phyloP scores from a whole-genome alignment of 2,113 vertebrate species.

The Dicentrarchus labrax region DNA sequence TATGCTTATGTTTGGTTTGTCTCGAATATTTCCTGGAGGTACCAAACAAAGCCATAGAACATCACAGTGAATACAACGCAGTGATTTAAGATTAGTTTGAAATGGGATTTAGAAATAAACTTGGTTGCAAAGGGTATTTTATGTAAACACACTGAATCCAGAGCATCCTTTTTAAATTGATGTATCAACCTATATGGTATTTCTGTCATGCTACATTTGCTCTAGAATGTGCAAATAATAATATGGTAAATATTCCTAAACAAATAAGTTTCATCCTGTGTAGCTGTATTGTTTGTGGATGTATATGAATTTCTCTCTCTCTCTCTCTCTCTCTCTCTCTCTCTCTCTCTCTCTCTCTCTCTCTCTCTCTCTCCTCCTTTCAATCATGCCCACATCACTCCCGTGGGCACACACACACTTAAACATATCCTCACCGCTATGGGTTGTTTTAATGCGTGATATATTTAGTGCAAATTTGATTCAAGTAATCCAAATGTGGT shows the following conservation, averaged over 20 bases:
- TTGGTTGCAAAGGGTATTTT: not conserved
- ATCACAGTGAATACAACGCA: too few relatives aligned
- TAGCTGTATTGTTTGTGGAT: not conserved
- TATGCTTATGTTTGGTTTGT: conserved; percentile 20
- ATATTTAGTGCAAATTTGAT: not conserved
- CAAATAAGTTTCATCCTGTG: too few relatives aligned
- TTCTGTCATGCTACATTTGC: too few relatives aligned
- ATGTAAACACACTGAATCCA: not conserved
- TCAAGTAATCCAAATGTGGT: not conserved
- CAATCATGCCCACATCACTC: not conserved
- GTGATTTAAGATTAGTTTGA: too few relatives aligned
- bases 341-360: not conserved
- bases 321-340: not conserved
- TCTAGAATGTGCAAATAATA: too few relatives aligned
- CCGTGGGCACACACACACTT: not conserved
- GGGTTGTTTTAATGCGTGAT: not conserved
- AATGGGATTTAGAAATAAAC: conserved; percentile 4
- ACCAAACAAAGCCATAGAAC: not conserved
- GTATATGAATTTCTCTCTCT: too few relatives aligned
- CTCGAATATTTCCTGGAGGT: conserved; percentile 12
- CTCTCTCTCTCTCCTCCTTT: not conserved
- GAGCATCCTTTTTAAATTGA: not conserved
- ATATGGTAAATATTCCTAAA: too few relatives aligned
- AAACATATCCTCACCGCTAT: not conserved
- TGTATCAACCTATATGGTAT: not conserved